Conservation (phyloP, 2,113 vertebrate species). For the Apodemus speciosus region DNA sequence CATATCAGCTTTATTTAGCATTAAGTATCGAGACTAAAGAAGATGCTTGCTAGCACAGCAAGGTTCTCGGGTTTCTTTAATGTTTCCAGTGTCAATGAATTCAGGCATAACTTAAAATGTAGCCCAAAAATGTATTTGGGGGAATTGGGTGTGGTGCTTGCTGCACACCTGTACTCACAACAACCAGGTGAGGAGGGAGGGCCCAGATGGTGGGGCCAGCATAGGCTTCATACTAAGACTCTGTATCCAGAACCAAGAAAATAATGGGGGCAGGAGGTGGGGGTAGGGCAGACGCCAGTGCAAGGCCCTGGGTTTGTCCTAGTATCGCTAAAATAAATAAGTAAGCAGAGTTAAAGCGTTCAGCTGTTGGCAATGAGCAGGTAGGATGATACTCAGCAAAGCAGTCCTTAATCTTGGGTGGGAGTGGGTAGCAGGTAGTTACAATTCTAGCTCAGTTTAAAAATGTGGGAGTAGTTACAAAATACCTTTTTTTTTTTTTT, state of each 20-base stretch:
- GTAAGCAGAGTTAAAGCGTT: neutral
- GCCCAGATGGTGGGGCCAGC: neutral
- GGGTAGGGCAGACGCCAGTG: no score
- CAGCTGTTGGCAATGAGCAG: neutral
- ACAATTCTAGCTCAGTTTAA: conserved; percentile 33
- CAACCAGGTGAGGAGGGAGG: neutral
- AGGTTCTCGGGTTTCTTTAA: conserved; percentile 38
- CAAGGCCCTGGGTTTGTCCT: neutral
- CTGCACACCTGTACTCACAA: neutral
- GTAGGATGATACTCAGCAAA: neutral
- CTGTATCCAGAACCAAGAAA: neutral
- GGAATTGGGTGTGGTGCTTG: neutral
- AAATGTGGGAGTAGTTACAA: conserved; percentile 7
- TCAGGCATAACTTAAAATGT: conserved; percentile 42
- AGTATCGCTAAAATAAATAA: neutral
- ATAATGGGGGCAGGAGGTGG: neutral
- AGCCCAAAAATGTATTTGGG: neutral
- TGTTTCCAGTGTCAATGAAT: neutral
- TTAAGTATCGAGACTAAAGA: neutral
- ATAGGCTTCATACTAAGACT: neutral
- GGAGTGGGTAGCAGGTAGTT: neutral
- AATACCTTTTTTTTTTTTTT: neutral
- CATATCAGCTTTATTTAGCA: neutral
- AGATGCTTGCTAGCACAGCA: neutral
- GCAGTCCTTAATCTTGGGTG: neutral